These are phyloP conservation scores for Festucalex cinctus DNA, from an alignment of 2,113 vertebrate genomes.

Conservation along the genomic window DNA sequence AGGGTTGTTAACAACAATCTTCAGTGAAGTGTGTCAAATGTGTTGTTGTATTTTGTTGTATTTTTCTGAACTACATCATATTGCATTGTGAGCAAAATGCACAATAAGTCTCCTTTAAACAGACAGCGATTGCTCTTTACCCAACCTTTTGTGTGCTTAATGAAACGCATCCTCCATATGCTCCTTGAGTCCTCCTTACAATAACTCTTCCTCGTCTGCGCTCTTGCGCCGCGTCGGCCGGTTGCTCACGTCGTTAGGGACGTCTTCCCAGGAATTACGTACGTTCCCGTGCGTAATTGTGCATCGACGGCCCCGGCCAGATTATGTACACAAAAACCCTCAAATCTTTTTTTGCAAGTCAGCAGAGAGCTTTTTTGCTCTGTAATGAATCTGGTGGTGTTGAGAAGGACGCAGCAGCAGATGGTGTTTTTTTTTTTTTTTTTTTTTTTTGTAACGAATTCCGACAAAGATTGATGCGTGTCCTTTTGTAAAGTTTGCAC, in stretches of 20 bases:
- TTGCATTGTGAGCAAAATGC: no score
- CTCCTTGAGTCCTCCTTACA: conserved; percentile 18
- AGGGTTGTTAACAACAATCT: no score
- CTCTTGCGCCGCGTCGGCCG: not conserved
- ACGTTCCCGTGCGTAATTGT: conserved; percentile 41
- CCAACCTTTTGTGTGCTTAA: conserved; percentile 1
- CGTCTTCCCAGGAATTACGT: conserved; percentile 39
- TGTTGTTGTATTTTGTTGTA: no score
- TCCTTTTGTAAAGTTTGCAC: conserved; percentile 23
- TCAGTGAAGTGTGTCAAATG: no score
- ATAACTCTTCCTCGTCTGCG: conserved; percentile 17
- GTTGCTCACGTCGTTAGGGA: conserved; percentile 12
- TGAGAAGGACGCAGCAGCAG: conserved; percentile 30
- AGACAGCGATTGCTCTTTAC: no score
- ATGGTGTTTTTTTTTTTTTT: conserved; percentile 40
- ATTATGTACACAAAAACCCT: conserved; percentile 20
- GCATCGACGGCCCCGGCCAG: conserved; percentile 24
- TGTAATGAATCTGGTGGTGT: conserved; percentile 32
- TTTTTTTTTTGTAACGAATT: conserved; percentile 56
- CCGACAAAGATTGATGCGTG: conserved; percentile 30
- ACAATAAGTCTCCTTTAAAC: no score
- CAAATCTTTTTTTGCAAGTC: conserved; percentile 31
- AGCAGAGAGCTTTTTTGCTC: conserved; percentile 33
- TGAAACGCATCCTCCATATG: conserved; percentile 33
- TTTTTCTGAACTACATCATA: no score